Conservation (phyloP, 2,888 invertebrate species). For the Euspilapteryx auroguttella region DNA sequence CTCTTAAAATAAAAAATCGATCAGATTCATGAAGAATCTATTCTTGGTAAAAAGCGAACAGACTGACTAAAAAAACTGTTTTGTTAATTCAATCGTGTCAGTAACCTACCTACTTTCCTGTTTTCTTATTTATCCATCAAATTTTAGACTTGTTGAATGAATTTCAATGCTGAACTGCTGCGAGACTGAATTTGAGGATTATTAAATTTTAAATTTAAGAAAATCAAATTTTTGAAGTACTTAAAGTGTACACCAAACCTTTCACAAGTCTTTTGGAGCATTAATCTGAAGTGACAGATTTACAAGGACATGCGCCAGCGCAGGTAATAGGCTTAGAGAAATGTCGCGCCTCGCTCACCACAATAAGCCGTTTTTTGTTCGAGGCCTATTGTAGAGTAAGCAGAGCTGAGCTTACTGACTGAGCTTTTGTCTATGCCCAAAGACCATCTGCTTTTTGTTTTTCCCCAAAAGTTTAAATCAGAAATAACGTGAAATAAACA, state of each 20-base stretch:
- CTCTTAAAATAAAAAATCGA: too few species aligned
- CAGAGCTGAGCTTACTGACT: conserved; percentile 18
- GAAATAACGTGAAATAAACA: conserved; percentile 23
- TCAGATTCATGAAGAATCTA: too few species aligned
- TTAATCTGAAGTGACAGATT: conserved; percentile 36
- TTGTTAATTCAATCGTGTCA: too few species aligned
- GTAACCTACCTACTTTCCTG: too few species aligned
- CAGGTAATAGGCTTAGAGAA: conserved; percentile 37
- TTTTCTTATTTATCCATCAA: too few species aligned
- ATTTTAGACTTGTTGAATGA: too few species aligned
- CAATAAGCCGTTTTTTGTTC: conserved; percentile 33
- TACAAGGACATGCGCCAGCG: conserved; percentile 28
- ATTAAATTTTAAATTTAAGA: too few species aligned
- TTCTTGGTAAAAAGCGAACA: too few species aligned
- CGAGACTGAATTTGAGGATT: too few species aligned
- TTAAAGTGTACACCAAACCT: conserved; percentile 26
- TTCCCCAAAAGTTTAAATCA: conserved; percentile 49
- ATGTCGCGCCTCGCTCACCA: conserved; percentile 23
- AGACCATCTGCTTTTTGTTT: conserved; percentile 39
- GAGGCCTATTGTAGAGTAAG: conserved; percentile 21
- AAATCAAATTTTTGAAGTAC: too few species aligned
- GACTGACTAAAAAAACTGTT: too few species aligned
- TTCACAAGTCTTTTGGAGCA: conserved; percentile 16
- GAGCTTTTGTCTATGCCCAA: conserved; percentile 38
- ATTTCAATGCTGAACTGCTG: too few species aligned